phyloP scores from a whole-genome alignment of 2,113 vertebrate species.

The Prietella phreatophila region DNA sequence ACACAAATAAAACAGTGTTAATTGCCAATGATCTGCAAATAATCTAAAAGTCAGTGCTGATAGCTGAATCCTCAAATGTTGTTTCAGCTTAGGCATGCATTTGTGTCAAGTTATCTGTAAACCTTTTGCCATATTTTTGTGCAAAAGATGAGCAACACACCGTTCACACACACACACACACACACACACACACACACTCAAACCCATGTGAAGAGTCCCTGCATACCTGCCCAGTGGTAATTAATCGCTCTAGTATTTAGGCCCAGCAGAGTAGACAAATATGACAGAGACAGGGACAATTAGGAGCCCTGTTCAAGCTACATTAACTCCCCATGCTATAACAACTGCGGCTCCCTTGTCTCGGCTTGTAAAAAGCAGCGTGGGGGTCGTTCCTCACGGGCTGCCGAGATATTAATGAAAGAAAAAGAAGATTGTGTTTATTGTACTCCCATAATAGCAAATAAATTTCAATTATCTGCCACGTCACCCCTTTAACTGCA shows the following conservation, averaged over 20 bases:
- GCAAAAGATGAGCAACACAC: neutral
- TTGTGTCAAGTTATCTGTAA: conserved; percentile 23
- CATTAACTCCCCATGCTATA: conserved; percentile 97
- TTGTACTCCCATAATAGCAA: conserved; percentile 90
- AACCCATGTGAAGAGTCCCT: conserved; percentile 63
- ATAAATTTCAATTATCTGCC: conserved; percentile 96
- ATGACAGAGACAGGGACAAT: conserved; percentile 99
- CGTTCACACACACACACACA: conserved; percentile 20
- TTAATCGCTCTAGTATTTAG: conserved; percentile 99
- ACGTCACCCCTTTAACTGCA: conserved; percentile 86
- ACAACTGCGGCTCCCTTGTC: conserved; percentile 82
- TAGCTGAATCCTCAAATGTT: neutral
- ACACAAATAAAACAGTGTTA: neutral
- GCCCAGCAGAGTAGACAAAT: conserved; percentile 97
- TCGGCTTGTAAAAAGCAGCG: conserved; percentile 90
- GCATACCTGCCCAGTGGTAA: conserved; percentile 90
- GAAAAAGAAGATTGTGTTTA: conserved; percentile 90
- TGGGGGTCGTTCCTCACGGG: conserved; percentile 85
- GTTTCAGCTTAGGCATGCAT: neutral
- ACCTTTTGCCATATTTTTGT: conserved; percentile 27
- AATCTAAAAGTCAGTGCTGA: neutral
- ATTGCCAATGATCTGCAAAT: neutral
- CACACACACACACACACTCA: conserved; percentile 27
- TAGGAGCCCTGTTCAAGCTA: conserved; percentile 97
- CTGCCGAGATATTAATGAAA: conserved; percentile 86